phyloP scores from a whole-genome alignment of 2,113 vertebrate genomes.

The Buteo buteo region DNA sequence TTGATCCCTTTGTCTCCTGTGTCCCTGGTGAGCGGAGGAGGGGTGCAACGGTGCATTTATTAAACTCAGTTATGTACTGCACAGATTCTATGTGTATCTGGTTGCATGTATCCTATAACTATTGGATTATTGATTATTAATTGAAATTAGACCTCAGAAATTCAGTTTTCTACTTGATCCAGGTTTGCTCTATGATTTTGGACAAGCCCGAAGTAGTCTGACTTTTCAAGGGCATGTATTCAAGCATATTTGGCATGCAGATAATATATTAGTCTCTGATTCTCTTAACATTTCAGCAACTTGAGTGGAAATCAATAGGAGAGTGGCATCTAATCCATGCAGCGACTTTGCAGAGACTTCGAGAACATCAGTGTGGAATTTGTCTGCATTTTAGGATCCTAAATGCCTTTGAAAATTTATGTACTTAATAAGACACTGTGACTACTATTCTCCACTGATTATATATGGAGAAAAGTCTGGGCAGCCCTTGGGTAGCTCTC shows the following conservation, averaged over 20 bases:
- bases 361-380: background rate
- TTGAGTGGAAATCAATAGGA: background rate
- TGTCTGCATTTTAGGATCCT: background rate
- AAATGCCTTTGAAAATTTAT: background rate
- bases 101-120: background rate
- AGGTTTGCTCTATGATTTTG: background rate
- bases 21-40: background rate
- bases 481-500: background rate
- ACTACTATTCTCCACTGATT: background rate
- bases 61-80: background rate
- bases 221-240: background rate
- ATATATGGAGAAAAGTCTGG: background rate
- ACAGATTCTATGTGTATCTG: background rate
- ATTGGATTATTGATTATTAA: background rate
- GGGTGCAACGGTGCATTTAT: background rate
- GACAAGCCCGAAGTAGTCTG: background rate
- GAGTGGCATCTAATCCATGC: background rate
- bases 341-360: background rate
- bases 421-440: background rate
- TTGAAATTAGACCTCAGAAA: background rate
- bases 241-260: background rate
- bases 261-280: background rate
- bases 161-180: background rate
- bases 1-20: background rate
- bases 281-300: background rate